Evolutionary conservation across 2,797 vertebrate genomes (phyloP), one percentile per base, ranked within the genome.

Genomic region (Anomalospiza imberbis): DNA sequence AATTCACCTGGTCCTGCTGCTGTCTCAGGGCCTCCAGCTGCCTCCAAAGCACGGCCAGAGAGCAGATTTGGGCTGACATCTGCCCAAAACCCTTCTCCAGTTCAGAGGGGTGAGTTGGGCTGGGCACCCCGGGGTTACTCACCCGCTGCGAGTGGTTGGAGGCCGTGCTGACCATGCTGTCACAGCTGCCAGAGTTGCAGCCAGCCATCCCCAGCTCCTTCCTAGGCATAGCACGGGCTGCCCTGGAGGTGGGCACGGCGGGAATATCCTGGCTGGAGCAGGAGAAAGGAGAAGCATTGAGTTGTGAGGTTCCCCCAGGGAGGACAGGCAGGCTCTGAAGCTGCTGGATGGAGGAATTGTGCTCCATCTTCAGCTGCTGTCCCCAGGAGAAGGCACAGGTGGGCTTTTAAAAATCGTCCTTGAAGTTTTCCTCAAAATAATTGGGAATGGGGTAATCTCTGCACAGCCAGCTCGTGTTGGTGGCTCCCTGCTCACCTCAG

Each of bases 111-210:
- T 0, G 6, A 19, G 21, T 1, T 4, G 66, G 72, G 65, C 65
- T 22, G 47, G 76, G 66, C 4, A 6, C 4, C 2, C 8, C 0
- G 0, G 63, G 38, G 65, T 29, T 93, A 97, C 98, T 89, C 98
- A 98, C 98, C 67, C 71, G 54, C 96, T 96, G 97, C 1, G 97
- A 98, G 93, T 51, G 97, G 92, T 96, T 96, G 94, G 99, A 99
- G 72, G 98, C 96, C 14, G 96, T 95, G 92, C 99, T 99, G 97
- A 97, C 97, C 91, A 98, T 97, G 77, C 98, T 99, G 98, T 99
- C 98, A 19, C 98, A 98, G 98, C 99, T 99, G 88, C 98, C 97
- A 0, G 96, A 96, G 89, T 98, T 98, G 75, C 97, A 93, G 93
- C 97, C 98, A 82, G 96, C 88, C 96, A 97, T 98, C 55, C 97